Conservation (phyloP, 2,113 vertebrate species). For the Alosa alosa region DNA sequence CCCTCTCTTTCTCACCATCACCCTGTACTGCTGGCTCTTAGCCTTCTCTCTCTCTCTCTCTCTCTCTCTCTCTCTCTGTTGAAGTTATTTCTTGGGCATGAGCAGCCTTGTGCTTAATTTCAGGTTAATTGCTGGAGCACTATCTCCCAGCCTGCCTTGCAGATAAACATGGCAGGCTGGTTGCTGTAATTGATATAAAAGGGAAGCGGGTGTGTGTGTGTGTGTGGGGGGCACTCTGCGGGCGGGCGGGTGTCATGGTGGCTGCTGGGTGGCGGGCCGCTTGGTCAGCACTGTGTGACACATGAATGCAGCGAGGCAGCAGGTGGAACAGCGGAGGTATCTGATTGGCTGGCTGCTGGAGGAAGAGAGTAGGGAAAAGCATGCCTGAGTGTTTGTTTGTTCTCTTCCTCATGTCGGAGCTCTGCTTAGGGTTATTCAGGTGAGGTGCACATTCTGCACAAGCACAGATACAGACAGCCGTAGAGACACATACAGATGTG, state of each 20-base stretch:
- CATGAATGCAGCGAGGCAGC: neutral
- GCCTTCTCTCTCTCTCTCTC: conserved; percentile 2
- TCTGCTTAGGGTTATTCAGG: neutral
- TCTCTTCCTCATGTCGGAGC: conserved; percentile 28
- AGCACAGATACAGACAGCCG: neutral
- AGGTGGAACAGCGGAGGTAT: neutral
- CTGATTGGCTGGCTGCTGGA: neutral
- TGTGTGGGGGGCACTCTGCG: conserved; percentile 45
- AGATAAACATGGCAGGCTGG: conserved; percentile 56
- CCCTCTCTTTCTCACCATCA: neutral
- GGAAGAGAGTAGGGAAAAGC: neutral
- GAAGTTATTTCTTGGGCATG: conserved; percentile 32
- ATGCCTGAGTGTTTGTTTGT: conserved; percentile 15
- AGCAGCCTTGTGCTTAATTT: conserved; percentile 47
- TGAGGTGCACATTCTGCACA: no score
- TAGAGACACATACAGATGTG: neutral
- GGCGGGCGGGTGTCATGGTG: conserved; percentile 38
- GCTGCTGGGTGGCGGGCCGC: conserved; percentile 47
- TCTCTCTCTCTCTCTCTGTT: neutral
- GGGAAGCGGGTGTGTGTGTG: conserved; percentile 1
- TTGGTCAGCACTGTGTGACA: neutral
- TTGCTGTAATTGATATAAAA: conserved; percentile 59
- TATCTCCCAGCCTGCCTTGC: conserved; percentile 45
- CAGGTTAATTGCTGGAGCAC: conserved; percentile 58
- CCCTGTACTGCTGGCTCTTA: neutral